Base-by-base conservation (phyloP, 2,113 vertebrate genomes). In the Rissa tridactyla region DNA sequence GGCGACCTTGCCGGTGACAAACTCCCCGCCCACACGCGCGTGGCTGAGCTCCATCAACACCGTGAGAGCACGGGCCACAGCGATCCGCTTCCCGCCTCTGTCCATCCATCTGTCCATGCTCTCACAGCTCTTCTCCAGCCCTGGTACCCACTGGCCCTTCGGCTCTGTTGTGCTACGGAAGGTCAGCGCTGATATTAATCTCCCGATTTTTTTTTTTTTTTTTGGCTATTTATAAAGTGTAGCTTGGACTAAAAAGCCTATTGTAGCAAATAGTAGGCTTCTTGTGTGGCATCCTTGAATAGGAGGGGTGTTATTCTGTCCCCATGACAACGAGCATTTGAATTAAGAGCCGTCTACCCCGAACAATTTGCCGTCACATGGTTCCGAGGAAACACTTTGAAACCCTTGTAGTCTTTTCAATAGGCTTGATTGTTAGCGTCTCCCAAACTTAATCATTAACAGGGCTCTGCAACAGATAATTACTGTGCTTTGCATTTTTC, bases 281-380 rank as follows among this genome's bases (percentile, higher is more conserved):
- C 94, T 88, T 96, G 85, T 95, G 92, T 54, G 90, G 92, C 55
- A 83, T 82, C 92, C 75, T 65, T 22, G 92, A 92, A 68, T 25
- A 75, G 93, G 96, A 87, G 85, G 51, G 91, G 77, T 93, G 92
- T 91, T 96, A 44, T 90, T 86, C 92, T 27, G 7, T 98, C 90
- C 92, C 98, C 93, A 97, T 98, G 97, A 94, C 97, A 97, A 98
- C 97, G 7, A 91, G 72, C 72, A 96, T 97, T 95, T 97, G 95
- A 96, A 96, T 97, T 94, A 96, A 90, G 78, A 95, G 68, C 88
- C 42, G 61, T 77, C 91, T 97, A 64, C 96, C 93, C 81, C 7
- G 70, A 94, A 95, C 97, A 95, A 91, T 96, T 96, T 91, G 58
- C 73, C 17, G 7, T 97, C 97, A 97, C 71, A 40, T 94, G 96